Percentiles rank a stretch among this genome's conserved stretches.
Evolutionary conservation across 2,113 vertebrate species (phyloP).

Genomic region (Ceyx margarethae): DNA sequence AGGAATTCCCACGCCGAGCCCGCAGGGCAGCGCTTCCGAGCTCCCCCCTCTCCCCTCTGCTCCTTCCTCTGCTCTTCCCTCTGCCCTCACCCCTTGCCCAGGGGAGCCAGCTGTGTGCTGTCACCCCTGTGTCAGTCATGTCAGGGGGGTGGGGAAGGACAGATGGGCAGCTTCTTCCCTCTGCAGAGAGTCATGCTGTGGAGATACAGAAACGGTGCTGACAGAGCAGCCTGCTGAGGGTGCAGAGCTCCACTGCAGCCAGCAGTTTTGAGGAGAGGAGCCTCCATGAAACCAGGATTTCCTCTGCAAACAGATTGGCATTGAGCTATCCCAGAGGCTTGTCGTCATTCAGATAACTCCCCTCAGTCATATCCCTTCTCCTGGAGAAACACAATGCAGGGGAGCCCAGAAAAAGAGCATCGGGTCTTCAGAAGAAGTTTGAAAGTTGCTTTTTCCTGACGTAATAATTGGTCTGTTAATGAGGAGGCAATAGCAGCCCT

Average conservation of each 20-base stretch:
- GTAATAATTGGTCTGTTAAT: not conserved
- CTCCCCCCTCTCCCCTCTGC: not conserved
- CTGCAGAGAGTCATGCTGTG: not conserved
- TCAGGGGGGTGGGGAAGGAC: not conserved
- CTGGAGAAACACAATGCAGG: not conserved
- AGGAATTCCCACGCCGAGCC: not conserved
- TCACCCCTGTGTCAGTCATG: not conserved
- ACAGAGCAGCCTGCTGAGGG: not conserved
- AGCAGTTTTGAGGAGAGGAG: not conserved
- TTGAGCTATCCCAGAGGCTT: not conserved
- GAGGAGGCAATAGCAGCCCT: not conserved
- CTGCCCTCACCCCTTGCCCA: not conserved
- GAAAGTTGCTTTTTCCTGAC: not conserved
- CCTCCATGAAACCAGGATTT: not conserved
- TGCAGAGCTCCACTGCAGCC: not conserved
- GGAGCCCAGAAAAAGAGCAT: not conserved
- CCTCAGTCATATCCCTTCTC: not conserved
- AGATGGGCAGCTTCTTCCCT: not conserved
- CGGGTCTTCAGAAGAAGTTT: not conserved
- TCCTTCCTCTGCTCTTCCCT: not conserved
- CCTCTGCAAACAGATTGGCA: not conserved
- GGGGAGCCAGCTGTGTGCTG: not conserved
- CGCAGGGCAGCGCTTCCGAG: not conserved
- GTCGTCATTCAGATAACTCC: not conserved
- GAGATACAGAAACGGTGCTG: not conserved